Evolutionary conservation across 1,140 invertebrate genomes (phyloP).

Genomic region (Paramacrobiotus metropolitanus): DNA sequence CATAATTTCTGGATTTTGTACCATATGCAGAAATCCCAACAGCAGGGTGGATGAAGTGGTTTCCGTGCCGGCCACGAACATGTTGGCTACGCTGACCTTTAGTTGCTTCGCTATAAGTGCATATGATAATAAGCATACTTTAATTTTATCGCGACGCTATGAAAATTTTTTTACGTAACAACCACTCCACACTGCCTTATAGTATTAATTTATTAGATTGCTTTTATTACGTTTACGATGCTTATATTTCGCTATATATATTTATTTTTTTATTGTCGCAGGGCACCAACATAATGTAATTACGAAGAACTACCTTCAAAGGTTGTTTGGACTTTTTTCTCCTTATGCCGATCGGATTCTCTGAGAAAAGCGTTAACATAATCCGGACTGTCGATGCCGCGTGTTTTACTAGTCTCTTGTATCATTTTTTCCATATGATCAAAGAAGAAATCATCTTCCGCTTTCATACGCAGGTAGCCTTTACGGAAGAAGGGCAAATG

Average conservation of each 20-base stretch:
- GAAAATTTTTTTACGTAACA: background rate
- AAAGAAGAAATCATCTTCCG: background rate
- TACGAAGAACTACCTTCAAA: too few relatives aligned
- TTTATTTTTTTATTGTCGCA: background rate
- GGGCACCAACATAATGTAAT: too few relatives aligned
- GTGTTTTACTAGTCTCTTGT: background rate
- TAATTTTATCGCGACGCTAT: background rate
- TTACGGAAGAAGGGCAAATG: background rate
- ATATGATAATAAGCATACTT: too few relatives aligned
- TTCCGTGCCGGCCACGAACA: constrained; percentile 18
- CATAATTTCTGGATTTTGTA: constrained; percentile 17
- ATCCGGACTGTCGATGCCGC: too few relatives aligned
- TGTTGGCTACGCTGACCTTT: constrained; percentile 12
- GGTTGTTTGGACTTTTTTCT: too few relatives aligned
- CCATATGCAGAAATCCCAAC: constrained; percentile 14
- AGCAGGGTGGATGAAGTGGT: constrained; percentile 15
- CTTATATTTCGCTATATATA: background rate
- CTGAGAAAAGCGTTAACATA: too few relatives aligned
- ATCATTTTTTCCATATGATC: background rate
- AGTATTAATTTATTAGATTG: background rate
- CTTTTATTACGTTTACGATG: background rate
- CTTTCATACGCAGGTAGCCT: background rate
- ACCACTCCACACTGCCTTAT: background rate
- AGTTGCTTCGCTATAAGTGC: constrained; percentile 12
- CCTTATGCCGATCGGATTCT: too few relatives aligned